These are phyloP conservation scores for Platyrinchus mystaceus DNA, from an alignment of 2,797 vertebrate genomes.

Conservation along the genomic window DNA sequence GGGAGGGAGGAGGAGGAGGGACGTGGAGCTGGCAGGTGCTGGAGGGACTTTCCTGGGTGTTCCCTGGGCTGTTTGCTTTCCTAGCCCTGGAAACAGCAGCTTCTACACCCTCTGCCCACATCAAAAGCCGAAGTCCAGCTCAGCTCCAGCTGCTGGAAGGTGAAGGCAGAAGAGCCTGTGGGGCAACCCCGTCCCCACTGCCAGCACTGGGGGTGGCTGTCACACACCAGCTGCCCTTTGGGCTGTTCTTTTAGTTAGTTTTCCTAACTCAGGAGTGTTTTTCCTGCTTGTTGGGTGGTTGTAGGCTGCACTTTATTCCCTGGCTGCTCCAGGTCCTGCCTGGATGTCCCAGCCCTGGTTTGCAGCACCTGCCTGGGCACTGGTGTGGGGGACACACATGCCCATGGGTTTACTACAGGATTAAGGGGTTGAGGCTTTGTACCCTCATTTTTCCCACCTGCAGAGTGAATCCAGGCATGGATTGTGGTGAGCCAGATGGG, in stretches of 20 bases:
- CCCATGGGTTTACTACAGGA: background rate
- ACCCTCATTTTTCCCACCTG: background rate
- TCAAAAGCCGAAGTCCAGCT: background rate
- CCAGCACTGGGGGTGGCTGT: background rate
- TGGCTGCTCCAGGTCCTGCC: background rate
- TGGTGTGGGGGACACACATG: fast-evolving
- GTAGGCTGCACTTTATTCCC: background rate
- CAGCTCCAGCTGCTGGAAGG: background rate
- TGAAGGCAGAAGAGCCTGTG: background rate
- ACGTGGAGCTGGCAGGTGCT: background rate
- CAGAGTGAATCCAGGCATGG: fast-evolving
- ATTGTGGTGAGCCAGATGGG: fast-evolving
- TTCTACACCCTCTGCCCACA: background rate
- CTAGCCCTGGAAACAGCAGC: background rate
- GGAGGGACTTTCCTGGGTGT: background rate
- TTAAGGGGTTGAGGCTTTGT: background rate
- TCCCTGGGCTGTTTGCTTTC: background rate
- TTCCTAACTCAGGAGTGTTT: background rate
- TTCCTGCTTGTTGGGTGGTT: background rate
- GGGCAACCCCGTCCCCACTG: background rate
- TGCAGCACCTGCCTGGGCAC: background rate
- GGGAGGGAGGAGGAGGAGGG: background rate
- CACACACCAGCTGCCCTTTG: background rate
- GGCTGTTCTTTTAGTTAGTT: background rate
- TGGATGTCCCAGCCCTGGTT: background rate